Percentiles rank a stretch among this genome's conserved stretches.
Conservation (phyloP, 1,140 invertebrate species). For the Sycophaga agraensis region DNA sequence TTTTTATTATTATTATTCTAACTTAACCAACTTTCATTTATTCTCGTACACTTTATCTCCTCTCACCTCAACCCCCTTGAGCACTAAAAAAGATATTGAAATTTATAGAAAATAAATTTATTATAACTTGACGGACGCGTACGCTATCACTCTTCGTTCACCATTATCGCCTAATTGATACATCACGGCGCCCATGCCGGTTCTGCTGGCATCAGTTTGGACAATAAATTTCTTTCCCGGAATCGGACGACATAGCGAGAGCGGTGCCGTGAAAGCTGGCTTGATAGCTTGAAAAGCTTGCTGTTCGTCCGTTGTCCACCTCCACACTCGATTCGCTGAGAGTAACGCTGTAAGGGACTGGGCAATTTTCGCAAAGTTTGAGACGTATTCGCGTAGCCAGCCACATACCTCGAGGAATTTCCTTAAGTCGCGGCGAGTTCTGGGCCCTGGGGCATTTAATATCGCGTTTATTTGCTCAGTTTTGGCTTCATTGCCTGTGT, state of each 20-base stretch:
- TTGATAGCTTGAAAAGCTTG: not conserved
- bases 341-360: not conserved
- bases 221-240: not conserved
- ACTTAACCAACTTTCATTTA: too few species aligned
- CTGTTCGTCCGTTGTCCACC: not conserved
- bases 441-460: not conserved
- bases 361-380: slow-evolving; percentile 20
- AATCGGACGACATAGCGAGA: not conserved
- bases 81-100: too few species aligned
- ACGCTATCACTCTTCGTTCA: not conserved
- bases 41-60: too few species aligned
- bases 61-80: too few species aligned
- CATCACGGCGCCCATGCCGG: not conserved
- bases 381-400: slow-evolving; percentile 38
- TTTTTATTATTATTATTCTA: too few species aligned
- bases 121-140: not conserved
- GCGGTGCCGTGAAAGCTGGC: not conserved
- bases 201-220: not conserved
- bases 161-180: not conserved
- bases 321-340: not conserved
- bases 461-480: not conserved
- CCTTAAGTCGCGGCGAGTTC: slow-evolving; percentile 13
- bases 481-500: not conserved
- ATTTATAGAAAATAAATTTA: too few species aligned
- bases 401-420: slow-evolving; percentile 31